Base-by-base conservation (phyloP, 2,797 vertebrate genomes). In the Melanotaenia parkinsoni region DNA sequence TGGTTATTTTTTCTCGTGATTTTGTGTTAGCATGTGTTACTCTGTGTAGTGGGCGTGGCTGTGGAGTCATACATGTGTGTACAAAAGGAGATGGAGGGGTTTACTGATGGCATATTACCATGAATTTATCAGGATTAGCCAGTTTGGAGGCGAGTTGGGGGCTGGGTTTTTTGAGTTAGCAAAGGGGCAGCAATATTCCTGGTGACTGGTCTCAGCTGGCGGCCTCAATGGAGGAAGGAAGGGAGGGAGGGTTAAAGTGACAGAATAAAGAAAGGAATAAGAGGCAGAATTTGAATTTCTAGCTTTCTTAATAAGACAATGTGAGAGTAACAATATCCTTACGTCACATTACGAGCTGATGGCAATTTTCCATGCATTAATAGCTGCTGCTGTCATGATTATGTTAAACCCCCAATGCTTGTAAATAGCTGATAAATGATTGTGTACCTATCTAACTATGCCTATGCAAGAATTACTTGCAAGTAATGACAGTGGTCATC, bases 141-240 rank as follows among this genome's bases (percentile, higher is more conserved):
- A 51, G 68, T 77, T 83, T 77, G 59, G 72, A 68, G 63, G 51
- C 6, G 33, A 64, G 51, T 22, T 63, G 81, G 79, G 63, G 65
- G 70, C 32, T 62, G 65, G 86, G 63, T 58, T 83, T 14, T 14
- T 35, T 70, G 10, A 61, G 80, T 82, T 60, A 76, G 77, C 51
- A 37, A 79, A 56, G 61, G 83, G 74, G 64, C 64, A 84, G 86
- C 93, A 88, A 94, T 95, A 94, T 95, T 94, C 95, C 93, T 72
- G 13, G 92, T 88, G 93, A 89, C 83, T 63, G 63, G 85, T 91
- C 91, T 95, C 95, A 94, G 94, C 93, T 95, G 94, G 91, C 89
- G 88, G 74, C 62, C 76, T 73, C 51, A 82, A 83, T 71, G 63
- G 58, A 86, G 80, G 73, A 63, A 10, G 3, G 38, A 82, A 83